phyloP scores from a whole-genome alignment of 2,797 vertebrate genomes.

The Pseudomugil tenellus region DNA sequence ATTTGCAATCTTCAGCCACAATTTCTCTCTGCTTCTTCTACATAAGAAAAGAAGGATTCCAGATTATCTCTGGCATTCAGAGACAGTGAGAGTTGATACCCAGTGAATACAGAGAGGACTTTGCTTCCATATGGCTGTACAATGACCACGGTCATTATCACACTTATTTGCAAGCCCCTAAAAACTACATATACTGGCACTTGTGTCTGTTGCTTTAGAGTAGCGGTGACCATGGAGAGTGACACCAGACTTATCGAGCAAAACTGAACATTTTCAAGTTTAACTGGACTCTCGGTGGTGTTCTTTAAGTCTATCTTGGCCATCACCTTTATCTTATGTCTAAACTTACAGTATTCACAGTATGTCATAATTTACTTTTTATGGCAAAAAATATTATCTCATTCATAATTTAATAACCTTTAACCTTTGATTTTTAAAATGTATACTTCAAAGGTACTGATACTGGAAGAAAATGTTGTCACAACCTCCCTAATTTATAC shows the following conservation, averaged over 20 bases:
- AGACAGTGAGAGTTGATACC: slow-evolving; percentile 71
- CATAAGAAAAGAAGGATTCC: slow-evolving; percentile 82
- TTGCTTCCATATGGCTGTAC: slow-evolving; percentile 61
- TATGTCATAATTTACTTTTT: neutral
- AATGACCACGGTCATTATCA: slow-evolving; percentile 69
- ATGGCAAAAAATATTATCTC: too few relatives aligned
- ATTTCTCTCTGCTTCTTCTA: slow-evolving; percentile 74
- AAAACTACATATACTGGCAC: slow-evolving; percentile 31
- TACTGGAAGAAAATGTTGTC: too few relatives aligned
- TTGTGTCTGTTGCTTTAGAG: slow-evolving; percentile 5
- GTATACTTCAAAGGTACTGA: neutral
- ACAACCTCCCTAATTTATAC: too few relatives aligned
- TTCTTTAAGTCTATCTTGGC: neutral
- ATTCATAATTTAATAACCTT: too few relatives aligned
- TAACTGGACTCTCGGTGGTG: neutral
- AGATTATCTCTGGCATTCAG: slow-evolving; percentile 81
- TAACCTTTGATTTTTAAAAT: neutral
- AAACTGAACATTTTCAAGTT: neutral
- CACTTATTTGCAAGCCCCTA: slow-evolving; percentile 60
- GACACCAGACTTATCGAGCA: neutral
- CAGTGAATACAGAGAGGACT: slow-evolving; percentile 71
- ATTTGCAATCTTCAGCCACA: slow-evolving; percentile 73
- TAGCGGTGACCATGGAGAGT: slow-evolving; percentile 35
- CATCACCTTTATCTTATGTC: neutral
- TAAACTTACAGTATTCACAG: neutral